Base-by-base conservation (phyloP, 2,888 invertebrate genomes). In the Balanococcus diminutus region DNA sequence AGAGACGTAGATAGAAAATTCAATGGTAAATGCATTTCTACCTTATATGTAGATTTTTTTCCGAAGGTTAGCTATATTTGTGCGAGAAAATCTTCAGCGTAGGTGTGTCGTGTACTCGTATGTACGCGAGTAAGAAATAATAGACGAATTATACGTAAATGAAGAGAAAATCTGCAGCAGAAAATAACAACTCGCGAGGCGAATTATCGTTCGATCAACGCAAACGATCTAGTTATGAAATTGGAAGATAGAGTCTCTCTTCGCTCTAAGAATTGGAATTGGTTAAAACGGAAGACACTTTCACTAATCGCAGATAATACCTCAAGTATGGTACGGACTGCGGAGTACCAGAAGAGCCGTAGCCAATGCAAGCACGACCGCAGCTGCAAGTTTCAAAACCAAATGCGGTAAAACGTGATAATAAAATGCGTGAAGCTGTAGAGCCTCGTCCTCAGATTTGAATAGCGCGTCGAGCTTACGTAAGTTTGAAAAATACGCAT, bases 401-500 rank as follows among this genome's bases (percentile, higher is more conserved):
- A 32, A 75, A 75, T 75, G 75, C 75, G 75, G 75, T 75, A 75
- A 75, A 75, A 75, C 75, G 75, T 75, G 75, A 75, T 75, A 75
- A 75, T 75, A 75, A 75, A 75, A 75, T 75, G 75, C 75, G 75
- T 75, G 75, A 75, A 32, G 75, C 75, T 25, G 75, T 75, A 75
- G 36, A 75, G 75, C 75, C 75, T n/a, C 32, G 32, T 75, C n/a
- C n/a, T 36, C 16, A n/a, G n/a, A 32, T 75, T 75, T 75, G 61
- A 67, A 67, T 67, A 67, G 28, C n/a, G 32, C n/a, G n/a, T n/a
- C n/a, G n/a, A n/a, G n/a, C n/a, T n/a, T n/a, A n/a, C 75, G n/a
- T 16, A n/a, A n/a, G n/a, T n/a, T n/a, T 67, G 42, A 42, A 42
- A 42, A 42, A 14, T 42, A 42, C 42, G 42, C 9, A 0, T 42